Evolutionary conservation across 2,113 vertebrate genomes (phyloP).

Genomic region (Acinonyx jubatus): DNA sequence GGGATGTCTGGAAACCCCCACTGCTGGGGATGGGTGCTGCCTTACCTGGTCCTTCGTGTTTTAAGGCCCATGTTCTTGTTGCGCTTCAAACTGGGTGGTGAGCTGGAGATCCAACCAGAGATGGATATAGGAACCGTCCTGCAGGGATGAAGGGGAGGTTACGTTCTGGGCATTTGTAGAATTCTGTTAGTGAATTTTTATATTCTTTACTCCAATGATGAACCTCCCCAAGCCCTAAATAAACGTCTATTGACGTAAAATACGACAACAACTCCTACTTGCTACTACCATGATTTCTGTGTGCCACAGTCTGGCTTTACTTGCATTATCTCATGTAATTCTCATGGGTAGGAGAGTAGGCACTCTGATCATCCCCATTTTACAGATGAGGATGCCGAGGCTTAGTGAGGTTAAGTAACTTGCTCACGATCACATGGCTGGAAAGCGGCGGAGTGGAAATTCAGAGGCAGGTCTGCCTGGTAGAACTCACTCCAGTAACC

Average conservation of each 20-base stretch:
- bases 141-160: not conserved
- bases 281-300: not conserved
- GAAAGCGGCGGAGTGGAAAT: not conserved
- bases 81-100: rapidly evolving
- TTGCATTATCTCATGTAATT: not conserved
- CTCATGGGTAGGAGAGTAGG: not conserved
- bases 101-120: not conserved
- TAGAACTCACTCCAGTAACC: not conserved
- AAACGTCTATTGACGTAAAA: not conserved
- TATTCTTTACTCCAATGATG: not conserved
- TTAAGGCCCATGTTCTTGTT: rapidly evolving
- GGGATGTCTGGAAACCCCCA: too few species aligned
- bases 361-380: not conserved
- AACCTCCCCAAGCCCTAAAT: not conserved
- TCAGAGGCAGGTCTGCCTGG: too few species aligned
- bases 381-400: not conserved
- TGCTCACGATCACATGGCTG: too few species aligned
- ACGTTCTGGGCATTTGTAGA: not conserved
- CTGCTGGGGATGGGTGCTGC: not conserved
- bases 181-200: not conserved
- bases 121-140: not conserved
- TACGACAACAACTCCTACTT: not conserved
- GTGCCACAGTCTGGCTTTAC: not conserved
- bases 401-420: too few species aligned
- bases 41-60: not conserved